Evolutionary conservation across 2,113 vertebrate species (phyloP).

Genomic region (Eleginops maclovinus): DNA sequence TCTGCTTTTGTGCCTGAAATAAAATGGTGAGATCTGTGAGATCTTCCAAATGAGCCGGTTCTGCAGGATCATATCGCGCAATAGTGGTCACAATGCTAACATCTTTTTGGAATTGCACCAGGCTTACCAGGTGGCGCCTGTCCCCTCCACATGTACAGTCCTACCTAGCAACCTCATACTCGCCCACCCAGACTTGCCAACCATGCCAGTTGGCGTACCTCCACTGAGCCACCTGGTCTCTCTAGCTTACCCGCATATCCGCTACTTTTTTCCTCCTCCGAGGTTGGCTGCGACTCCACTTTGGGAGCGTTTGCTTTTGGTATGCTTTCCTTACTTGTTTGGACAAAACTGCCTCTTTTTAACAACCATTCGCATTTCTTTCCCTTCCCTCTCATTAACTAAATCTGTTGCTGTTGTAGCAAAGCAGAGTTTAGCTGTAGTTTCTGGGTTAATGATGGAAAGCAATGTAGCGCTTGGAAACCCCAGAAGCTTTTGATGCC

Average conservation of each 20-base stretch:
- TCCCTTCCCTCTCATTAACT: constrained; percentile 14
- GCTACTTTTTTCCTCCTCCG: constrained; percentile 28
- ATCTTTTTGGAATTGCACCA: constrained; percentile 18
- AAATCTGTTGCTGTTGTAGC: not conserved
- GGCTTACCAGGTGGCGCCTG: constrained; percentile 42
- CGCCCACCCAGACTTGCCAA: constrained; percentile 41
- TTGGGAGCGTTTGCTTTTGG: constrained; percentile 13
- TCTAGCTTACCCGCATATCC: constrained; percentile 33
- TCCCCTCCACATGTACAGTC: constrained; percentile 23
- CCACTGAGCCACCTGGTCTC: constrained; percentile 51
- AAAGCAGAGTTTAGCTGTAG: constrained; percentile 16
- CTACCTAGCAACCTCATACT: constrained; percentile 31
- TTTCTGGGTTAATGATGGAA: constrained; percentile 35
- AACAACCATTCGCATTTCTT: constrained; percentile 19
- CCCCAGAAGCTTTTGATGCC: constrained; percentile 26
- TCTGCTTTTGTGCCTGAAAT: constrained; percentile 14
- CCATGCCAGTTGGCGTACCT: constrained; percentile 58
- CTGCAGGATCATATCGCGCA: constrained; percentile 8
- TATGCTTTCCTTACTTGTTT: constrained; percentile 30
- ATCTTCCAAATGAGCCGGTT: constrained; percentile 40
- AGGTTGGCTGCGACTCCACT: constrained; percentile 35
- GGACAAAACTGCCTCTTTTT: constrained; percentile 30
- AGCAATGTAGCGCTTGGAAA: constrained; percentile 21
- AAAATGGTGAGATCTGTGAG: not conserved
- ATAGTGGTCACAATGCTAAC: constrained; percentile 40